A percentile compares a stretch with the other conserved stretches of the same genome.
Evolutionary conservation across 2,888 invertebrate genomes (phyloP).

Genomic region (Epinotia ramella): DNA sequence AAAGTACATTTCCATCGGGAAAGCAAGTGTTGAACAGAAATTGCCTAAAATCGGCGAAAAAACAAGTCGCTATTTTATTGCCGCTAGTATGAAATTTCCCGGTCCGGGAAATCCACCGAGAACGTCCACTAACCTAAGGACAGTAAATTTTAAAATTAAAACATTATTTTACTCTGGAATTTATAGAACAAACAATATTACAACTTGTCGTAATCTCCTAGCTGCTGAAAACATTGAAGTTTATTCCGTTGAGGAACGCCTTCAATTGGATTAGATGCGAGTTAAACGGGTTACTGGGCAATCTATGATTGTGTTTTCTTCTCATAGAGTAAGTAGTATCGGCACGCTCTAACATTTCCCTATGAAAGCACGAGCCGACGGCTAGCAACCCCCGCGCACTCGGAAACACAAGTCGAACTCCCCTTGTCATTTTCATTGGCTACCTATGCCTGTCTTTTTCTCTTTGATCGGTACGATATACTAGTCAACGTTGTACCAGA

Average conservation of each 20-base stretch:
- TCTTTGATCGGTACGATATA: slow-evolving; percentile 1
- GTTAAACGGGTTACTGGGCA: not conserved
- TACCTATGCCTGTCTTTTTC: slow-evolving; percentile 31
- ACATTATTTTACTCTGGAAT: not conserved
- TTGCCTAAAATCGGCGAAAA: no score
- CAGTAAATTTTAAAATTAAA: not conserved
- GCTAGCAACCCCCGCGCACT: slow-evolving; percentile 48
- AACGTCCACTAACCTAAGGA: no score
- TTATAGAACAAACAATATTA: not conserved
- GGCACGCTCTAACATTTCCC: slow-evolving; percentile 2
- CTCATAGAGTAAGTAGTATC: not conserved
- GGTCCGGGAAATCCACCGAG: no score
- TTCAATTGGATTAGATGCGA: not conserved
- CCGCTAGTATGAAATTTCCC: no score
- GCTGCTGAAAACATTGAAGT: not conserved
- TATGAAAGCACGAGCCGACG: slow-evolving; percentile 13
- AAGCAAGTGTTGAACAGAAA: no score
- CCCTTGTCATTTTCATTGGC: slow-evolving; percentile 47
- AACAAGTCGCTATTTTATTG: no score
- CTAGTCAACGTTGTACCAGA: not conserved
- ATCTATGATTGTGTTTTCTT: not conserved
- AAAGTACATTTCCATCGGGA: no score
- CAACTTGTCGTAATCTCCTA: no score
- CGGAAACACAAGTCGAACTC: slow-evolving; percentile 39
- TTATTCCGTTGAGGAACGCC: not conserved